Evolutionary conservation across 2,797 vertebrate genomes (phyloP).

Genomic region (Parotocinclus haroldoi): DNA sequence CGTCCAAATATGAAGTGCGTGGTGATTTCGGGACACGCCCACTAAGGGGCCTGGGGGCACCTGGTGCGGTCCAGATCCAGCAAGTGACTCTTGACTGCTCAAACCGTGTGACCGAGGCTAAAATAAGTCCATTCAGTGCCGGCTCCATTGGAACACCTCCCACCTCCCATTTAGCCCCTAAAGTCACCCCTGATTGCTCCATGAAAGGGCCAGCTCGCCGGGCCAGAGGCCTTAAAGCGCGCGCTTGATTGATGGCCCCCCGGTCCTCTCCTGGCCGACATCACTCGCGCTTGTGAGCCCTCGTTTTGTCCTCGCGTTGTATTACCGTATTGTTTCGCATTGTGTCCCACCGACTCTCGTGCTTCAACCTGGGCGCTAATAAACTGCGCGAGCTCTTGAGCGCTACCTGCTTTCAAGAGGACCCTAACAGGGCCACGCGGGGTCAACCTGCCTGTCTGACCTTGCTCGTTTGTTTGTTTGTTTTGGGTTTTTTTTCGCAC

Average conservation of each 20-base stretch:
- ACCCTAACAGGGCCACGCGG: constrained; percentile 38
- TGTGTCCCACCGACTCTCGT: constrained; percentile 32
- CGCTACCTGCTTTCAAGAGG: constrained; percentile 52
- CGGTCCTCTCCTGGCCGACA: neutral
- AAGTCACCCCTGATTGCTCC: neutral
- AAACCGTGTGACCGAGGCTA: neutral
- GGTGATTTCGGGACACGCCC: too few species aligned
- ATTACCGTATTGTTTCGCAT: constrained; percentile 36
- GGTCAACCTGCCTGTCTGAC: constrained; percentile 41
- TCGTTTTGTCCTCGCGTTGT: neutral
- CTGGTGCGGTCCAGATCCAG: neutral
- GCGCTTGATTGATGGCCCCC: constrained; percentile 4
- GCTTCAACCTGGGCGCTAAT: constrained; percentile 28
- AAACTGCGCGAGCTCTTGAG: constrained; percentile 30
- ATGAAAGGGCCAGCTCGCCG: neutral
- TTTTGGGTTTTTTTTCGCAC: constrained; percentile 25
- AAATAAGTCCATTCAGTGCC: constrained; percentile 2
- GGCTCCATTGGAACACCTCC: neutral
- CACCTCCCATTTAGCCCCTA: neutral
- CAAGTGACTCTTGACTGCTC: neutral
- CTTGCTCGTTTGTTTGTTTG: constrained; percentile 16
- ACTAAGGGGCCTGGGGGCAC: too few species aligned
- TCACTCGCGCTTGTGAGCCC: neutral
- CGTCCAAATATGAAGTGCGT: too few species aligned
- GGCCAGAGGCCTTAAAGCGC: neutral